Evolutionary conservation across 2,888 invertebrate genomes (phyloP).

Genomic region (Galeruca laticollis): DNA sequence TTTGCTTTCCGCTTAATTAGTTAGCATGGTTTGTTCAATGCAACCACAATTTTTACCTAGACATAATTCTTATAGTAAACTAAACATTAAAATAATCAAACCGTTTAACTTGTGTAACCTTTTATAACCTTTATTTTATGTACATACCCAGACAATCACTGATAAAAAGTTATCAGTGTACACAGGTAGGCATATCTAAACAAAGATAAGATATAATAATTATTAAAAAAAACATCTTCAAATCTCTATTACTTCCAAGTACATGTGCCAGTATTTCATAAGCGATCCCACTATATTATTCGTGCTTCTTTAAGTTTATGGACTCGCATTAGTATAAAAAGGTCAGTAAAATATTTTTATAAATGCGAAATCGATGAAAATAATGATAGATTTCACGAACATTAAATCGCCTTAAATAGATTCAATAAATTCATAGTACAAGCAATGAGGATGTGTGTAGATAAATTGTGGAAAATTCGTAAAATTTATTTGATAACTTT

Average conservation of each 20-base stretch:
- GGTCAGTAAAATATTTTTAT: background rate
- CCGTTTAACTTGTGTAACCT: conserved; percentile 13
- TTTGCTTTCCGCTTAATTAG: too few relatives aligned
- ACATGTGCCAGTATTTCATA: conserved; percentile 28
- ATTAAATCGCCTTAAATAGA: too few relatives aligned
- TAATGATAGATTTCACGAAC: background rate
- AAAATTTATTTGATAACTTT: too few relatives aligned
- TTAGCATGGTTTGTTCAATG: too few relatives aligned
- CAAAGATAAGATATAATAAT: conserved; percentile 38
- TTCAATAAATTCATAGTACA: too few relatives aligned
- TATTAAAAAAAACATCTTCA: conserved; percentile 27
- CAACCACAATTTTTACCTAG: too few relatives aligned
- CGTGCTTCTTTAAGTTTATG: background rate
- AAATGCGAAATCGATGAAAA: background rate
- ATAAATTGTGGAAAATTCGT: too few relatives aligned
- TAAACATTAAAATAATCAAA: conserved; percentile 6
- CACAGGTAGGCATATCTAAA: conserved; percentile 42
- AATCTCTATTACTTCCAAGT: conserved; percentile 27
- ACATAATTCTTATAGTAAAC: background rate
- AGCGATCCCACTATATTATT: conserved; percentile 18
- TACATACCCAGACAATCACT: conserved; percentile 29
- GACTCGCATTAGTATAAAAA: background rate
- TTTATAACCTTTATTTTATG: conserved; percentile 35
- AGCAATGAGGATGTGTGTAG: too few relatives aligned
- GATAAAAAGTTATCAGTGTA: conserved; percentile 35